Base-by-base conservation (phyloP, 2,888 invertebrate species). In the Zaprionus lineosus region DNA sequence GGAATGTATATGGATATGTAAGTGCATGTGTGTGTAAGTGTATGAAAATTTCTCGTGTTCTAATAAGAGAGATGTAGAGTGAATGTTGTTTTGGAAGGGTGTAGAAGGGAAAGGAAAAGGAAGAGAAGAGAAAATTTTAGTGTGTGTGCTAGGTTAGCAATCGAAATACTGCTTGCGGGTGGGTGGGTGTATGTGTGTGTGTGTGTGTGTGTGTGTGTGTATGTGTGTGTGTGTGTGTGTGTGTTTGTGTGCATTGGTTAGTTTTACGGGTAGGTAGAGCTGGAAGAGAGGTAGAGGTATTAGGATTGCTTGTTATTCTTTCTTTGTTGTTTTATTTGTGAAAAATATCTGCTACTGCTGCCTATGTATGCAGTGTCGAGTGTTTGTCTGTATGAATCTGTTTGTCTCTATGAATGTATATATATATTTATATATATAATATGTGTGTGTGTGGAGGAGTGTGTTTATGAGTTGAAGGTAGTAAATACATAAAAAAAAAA, bases 271-370 rank as follows among this genome's bases (percentile, higher is more conserved):
- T 28, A 31, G 0, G 11, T 18, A 39, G 41, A 36, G 34, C 40
- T 57, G 58, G 57, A n/a, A n/a, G n/a, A n/a, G n/a, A n/a, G 37
- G 55, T 51, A 51, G 57, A 58, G 77, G 62, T 73, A 68, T 59
- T 69, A 81, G 84, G 74, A 73, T 84, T 63, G 71, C 85, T 85
- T 78, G 83, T 84, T 82, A 67, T 85, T 85, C 65, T 75, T 83
- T 85, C 86, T 85, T 79, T 79, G 78, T 79, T 85, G 84, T 78
- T 78, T 85, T 79, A 79, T 74, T 85, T 85, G 81, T 79, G 85
- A 75, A 83, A 77, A 76, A 84, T 78, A 74, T 59, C 79, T 82
- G 71, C 74, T 82, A 52, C 67, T 61, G 60, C 55, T 68, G 74
- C 69, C n/a, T 67, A 71, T 71, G 61, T 66, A 61, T 71, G 65